Conservation (phyloP, 1,140 invertebrate species). For the Thaumetopoea pityocampa region DNA sequence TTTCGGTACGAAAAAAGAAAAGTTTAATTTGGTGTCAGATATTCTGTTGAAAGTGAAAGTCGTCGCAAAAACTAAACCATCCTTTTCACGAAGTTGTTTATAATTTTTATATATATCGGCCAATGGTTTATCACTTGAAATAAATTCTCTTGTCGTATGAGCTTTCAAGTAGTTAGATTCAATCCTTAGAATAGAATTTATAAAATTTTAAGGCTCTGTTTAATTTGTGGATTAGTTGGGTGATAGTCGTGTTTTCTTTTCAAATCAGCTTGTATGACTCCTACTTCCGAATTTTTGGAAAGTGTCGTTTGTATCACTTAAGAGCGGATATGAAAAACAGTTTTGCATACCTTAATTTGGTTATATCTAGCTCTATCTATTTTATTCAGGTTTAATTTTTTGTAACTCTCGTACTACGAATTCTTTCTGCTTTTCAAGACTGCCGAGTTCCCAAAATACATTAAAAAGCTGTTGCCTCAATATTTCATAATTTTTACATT, state of each 20-base stretch:
- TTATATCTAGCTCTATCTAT: background rate
- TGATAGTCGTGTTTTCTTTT: slow-evolving; percentile 23
- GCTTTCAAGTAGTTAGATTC: slow-evolving; percentile 43
- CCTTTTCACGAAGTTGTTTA: slow-evolving; percentile 1
- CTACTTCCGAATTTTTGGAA: slow-evolving; percentile 23
- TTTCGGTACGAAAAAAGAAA: slow-evolving; percentile 50
- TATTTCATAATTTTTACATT: slow-evolving; percentile 14
- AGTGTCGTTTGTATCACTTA: slow-evolving; percentile 18
- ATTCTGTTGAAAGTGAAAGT: slow-evolving; percentile 1
- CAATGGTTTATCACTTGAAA: slow-evolving; percentile 37
- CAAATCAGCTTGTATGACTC: slow-evolving; percentile 18
- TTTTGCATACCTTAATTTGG: slow-evolving; percentile 17
- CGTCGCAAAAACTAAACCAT: background rate
- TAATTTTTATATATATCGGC: slow-evolving; percentile 43
- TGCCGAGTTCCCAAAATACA: slow-evolving; percentile 17
- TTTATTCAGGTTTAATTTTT: slow-evolving; percentile 29
- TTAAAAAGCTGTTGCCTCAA: slow-evolving; percentile 26
- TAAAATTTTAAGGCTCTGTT: slow-evolving; percentile 27
- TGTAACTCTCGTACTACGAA: slow-evolving; percentile 25
- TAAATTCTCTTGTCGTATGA: slow-evolving; percentile 42
- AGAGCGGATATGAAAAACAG: slow-evolving; percentile 30
- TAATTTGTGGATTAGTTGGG: slow-evolving; percentile 11
- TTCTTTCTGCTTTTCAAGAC: slow-evolving; percentile 29
- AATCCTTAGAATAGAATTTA: slow-evolving; percentile 33
- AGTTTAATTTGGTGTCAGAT: slow-evolving; percentile 46